Percentiles rank a stretch among this genome's conserved stretches.
Conservation (phyloP, 2,797 vertebrate genomes). For the Esox lucius region DNA sequence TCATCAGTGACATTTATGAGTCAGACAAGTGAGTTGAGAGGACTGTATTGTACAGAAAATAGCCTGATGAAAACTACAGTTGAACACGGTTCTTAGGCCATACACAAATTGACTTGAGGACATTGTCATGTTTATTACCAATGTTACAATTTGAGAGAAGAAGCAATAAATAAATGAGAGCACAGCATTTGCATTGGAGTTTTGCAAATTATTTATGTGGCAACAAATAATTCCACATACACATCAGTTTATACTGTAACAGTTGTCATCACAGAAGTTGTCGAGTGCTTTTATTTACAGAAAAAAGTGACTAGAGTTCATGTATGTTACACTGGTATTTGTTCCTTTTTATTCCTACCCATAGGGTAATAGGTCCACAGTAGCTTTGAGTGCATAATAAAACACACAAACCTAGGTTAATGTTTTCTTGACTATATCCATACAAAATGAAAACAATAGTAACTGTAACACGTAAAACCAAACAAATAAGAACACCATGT, state of each 20-base stretch:
- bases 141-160: not conserved
- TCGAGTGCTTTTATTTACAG: slow-evolving; percentile 98
- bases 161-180: slow-evolving; percentile 31
- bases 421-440: slow-evolving; percentile 82
- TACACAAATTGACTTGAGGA: not conserved
- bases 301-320: slow-evolving; percentile 90
- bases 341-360: slow-evolving; percentile 98
- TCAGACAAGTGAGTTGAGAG: not conserved
- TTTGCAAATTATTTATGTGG: slow-evolving; percentile 86
- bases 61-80: not conserved
- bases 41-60: not conserved
- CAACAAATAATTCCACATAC: slow-evolving; percentile 84
- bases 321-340: slow-evolving; percentile 92
- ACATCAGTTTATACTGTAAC: slow-evolving; percentile 81
- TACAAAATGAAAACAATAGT: slow-evolving; percentile 81
- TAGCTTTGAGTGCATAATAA: slow-evolving; percentile 94
- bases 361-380: slow-evolving; percentile 99
- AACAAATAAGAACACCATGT: slow-evolving; percentile 78
- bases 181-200: slow-evolving; percentile 55
- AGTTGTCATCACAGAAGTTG: slow-evolving; percentile 83
- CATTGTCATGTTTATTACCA: not conserved
- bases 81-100: not conserved
- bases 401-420: slow-evolving; percentile 99
- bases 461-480: slow-evolving; percentile 69
- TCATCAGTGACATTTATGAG: not conserved